Conservation (phyloP, 2,797 vertebrate genomes). For the Glossophaga mutica region DNA sequence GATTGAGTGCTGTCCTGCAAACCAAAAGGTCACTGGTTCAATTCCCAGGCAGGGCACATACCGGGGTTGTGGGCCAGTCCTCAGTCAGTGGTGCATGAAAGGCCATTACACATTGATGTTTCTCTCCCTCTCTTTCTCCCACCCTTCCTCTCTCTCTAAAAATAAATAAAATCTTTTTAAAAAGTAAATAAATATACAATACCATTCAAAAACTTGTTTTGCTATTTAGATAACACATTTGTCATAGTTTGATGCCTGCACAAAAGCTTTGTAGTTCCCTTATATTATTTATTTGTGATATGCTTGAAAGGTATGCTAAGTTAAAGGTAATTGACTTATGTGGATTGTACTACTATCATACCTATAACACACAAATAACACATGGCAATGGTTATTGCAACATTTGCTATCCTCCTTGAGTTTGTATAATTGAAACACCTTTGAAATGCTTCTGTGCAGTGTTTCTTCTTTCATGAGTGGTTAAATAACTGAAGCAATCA, state of each 20-base stretch:
- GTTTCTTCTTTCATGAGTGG: not conserved
- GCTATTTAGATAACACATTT: not conserved
- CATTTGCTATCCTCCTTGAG: constrained; percentile 1
- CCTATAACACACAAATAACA: constrained; percentile 14
- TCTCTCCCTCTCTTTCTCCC: no score
- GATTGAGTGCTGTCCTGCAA: no score
- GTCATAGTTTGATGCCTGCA: not conserved
- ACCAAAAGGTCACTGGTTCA: no score
- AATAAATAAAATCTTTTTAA: no score
- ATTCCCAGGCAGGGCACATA: no score
- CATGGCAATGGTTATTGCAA: not conserved
- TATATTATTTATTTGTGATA: not conserved
- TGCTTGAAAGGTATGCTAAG: not conserved
- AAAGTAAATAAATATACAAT: no score
- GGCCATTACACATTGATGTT: no score
- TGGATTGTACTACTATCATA: not conserved
- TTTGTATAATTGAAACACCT: constrained; percentile 49
- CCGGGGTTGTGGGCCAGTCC: no score
- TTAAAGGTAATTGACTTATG: constrained; percentile 14
- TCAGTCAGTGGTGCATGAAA: no score
- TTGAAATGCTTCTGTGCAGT: constrained; percentile 30
- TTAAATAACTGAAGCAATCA: constrained; percentile 57
- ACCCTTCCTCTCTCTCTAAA: no score
- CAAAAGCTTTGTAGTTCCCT: constrained; percentile 5
- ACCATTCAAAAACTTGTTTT: constrained; percentile 6